Evolutionary conservation across 2,888 invertebrate genomes (phyloP), one percentile per base, ranked within the genome.

Genomic region (Dilophus febrilis): DNA sequence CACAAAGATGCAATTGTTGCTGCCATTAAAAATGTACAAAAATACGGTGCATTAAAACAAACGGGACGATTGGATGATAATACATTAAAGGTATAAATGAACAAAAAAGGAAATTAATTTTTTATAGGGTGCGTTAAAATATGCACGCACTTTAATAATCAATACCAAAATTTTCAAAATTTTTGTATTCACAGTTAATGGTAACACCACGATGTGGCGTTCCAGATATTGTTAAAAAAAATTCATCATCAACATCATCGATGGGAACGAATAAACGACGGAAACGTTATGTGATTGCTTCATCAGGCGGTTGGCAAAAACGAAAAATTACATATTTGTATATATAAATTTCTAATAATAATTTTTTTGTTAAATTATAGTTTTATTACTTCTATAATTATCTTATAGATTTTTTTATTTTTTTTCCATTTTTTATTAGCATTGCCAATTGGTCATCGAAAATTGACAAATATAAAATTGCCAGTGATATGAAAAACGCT

Each of bases 271-370:
- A n/a, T n/a, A n/a, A n/a, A n/a, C 49, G 77, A 44, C 53, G 46
- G 4, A 74, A 72, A 48, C 63, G 81, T 44, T 82, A 68, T 56
- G 64, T 65, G 3, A 49, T 77, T 35, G 65, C 74, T 2, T 66
- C 74, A n/a, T n/a, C n/a, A 3, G 64, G 65, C 46, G 76, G 77
- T 12, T 84, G 82, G 82, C 68, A 67, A 39, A 81, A 77, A 54
- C 66, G 72, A 34, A 60, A 60, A 32, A 66, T 84, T 26, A 72
- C 74, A 3, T 82, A 78, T 59, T 74, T 69, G 82, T 80, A 59
- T n/a, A n/a, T 68, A 59, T 33, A 38, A 34, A 33, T 17, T 11
- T 18, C 11, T 14, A 4, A 22, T 29, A 30, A 14, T 22, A 38
- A 12, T 16, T 38, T 33, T 32, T 35, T n/a, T n/a, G n/a, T 11